Percentiles rank a stretch among this genome's conserved stretches.
Conservation (phyloP, 1,140 invertebrate species). For the Cotesia typhae region DNA sequence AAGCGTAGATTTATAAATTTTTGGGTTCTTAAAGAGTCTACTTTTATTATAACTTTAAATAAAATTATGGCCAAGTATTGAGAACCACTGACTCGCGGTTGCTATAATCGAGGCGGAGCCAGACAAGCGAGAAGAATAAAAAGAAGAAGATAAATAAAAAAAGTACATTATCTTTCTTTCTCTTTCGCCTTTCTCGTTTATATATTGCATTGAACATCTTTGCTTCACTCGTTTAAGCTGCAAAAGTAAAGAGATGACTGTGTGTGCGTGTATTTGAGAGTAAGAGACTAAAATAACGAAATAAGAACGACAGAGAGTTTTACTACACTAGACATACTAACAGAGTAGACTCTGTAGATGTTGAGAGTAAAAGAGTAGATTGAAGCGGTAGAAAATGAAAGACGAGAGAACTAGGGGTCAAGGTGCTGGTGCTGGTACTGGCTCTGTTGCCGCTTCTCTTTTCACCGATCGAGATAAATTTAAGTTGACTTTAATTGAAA, state of each 20-base stretch:
- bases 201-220: slow-evolving; percentile 29
- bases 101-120: slow-evolving; percentile 34
- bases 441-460: slow-evolving; percentile 45
- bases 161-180: slow-evolving; percentile 43
- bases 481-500: too few species aligned
- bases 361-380: slow-evolving; percentile 32
- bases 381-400: slow-evolving; percentile 28
- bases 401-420: slow-evolving; percentile 42
- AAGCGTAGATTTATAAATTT: too few species aligned
- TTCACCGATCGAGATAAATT: neutral
- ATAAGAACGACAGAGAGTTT: slow-evolving; percentile 27
- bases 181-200: slow-evolving; percentile 30
- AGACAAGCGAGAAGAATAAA: slow-evolving; percentile 26
- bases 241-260: neutral
- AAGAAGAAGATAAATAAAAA: slow-evolving; percentile 27
- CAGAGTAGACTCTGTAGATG: slow-evolving; percentile 19
- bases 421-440: slow-evolving; percentile 36
- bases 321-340: slow-evolving; percentile 19
- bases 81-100: slow-evolving; percentile 34
- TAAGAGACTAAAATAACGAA: neutral
- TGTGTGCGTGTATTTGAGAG: neutral
- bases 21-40: too few species aligned
- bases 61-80: slow-evolving; percentile 7
- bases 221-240: too few species aligned
- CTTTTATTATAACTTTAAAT: neutral